Evolutionary conservation across 2,113 vertebrate species (phyloP), one percentile per base, ranked within the genome.

Genomic region (Nycticorax nycticorax): DNA sequence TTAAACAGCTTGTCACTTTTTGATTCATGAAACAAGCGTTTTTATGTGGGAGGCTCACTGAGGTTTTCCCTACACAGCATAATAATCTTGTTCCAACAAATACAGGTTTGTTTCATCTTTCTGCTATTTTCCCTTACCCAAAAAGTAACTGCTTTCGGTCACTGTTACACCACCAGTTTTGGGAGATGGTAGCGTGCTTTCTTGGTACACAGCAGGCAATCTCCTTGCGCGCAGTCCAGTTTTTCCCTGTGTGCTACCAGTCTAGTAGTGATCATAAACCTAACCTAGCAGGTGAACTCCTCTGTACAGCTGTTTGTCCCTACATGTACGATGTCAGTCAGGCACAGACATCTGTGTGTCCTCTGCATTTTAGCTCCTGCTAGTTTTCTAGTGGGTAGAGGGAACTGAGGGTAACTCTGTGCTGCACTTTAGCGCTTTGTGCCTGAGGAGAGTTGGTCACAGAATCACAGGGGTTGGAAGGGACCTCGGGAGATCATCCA

Each of bases 321-420:
- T 71, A 3, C 1, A 0, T 15, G 27, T 17, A 8, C 0, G 0
- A 23, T 26, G 9, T 48, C 33, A 43, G 52, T 27, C 1, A 4
- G 35, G 23, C 15, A 22, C 14, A 50, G 33, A 35, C 8, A 14
- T 6, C 7, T 66, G 1, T 19, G 32, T 32, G 24, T 39, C 13
- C 11, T 77, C 24, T 53, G 20, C 4, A 0, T 79, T 79, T 88
- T 39, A 56, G 37, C 37, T 75, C 21, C 69, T 77, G 22, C 21
- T 87, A 3, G 12, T 63, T 87, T 66, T 75, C 41, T 55, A 10
- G 21, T 3, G 33, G 13, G 6, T 30, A 22, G 23, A n/a, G 21
- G 39, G 20, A 62, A 9, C 19, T 3, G 11, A 62, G n/a, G 30
- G 8, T 23, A 30, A 12, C 22, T 50, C 53, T 56, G 16, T 48